Percentiles rank a stretch among this genome's conserved stretches.
Conservation (phyloP, 2,113 vertebrate species). For the Stomatorhinus ivindoensis region DNA sequence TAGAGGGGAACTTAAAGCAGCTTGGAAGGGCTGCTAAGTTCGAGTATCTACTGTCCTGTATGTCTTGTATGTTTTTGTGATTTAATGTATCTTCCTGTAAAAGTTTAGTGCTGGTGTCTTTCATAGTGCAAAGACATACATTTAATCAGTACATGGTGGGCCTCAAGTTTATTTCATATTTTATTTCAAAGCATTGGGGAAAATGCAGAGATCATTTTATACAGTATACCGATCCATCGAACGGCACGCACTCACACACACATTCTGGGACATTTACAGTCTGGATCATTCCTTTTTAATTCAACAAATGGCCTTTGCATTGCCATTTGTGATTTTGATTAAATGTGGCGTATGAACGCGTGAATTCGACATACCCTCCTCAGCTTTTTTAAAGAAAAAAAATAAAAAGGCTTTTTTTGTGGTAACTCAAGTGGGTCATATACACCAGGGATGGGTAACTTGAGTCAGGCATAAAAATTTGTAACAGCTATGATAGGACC, state of each 20-base stretch:
- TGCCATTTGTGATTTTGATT: not conserved
- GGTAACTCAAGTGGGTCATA: no score
- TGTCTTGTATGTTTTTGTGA: not conserved
- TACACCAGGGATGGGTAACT: not conserved
- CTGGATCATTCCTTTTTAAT: not conserved
- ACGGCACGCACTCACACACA: not conserved
- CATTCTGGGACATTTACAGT: not conserved
- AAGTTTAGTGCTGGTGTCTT: not conserved
- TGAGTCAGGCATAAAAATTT: not conserved
- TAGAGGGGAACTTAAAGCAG: not conserved
- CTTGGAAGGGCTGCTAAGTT: not conserved
- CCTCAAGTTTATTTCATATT: not conserved
- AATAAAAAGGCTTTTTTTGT: no score
- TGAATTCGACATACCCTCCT: not conserved
- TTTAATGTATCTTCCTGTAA: not conserved
- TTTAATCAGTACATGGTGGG: not conserved
- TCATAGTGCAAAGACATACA: not conserved
- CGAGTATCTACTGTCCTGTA: not conserved
- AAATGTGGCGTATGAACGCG: not conserved
- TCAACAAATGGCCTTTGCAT: not conserved
- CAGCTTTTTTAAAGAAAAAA: not conserved
- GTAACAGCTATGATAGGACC: not conserved
- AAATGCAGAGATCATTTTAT: not conserved
- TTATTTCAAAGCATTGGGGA: not conserved
- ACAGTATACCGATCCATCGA: not conserved